Evolutionary conservation across 2,113 vertebrate genomes (phyloP).

Genomic region (Oxyura jamaicensis): DNA sequence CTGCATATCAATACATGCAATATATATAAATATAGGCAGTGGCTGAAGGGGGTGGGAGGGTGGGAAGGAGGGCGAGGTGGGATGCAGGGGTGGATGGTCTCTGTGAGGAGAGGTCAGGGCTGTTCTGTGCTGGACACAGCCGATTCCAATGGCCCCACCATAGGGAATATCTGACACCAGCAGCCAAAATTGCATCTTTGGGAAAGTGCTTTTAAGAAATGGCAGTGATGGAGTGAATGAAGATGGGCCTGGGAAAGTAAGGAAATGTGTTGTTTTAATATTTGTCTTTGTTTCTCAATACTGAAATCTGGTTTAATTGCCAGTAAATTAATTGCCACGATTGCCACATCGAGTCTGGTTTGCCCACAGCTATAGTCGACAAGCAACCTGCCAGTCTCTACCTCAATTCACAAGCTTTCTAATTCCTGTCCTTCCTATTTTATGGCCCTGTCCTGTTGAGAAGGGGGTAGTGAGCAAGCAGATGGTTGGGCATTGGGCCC

Average conservation of each 20-base stretch:
- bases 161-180: not conserved
- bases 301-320: not conserved
- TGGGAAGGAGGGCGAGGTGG: too few species aligned
- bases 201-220: not conserved
- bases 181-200: rapidly evolving
- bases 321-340: not conserved
- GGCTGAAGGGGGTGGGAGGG: too few species aligned
- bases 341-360: not conserved
- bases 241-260: not conserved
- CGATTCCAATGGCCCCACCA: rapidly evolving
- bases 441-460: not conserved
- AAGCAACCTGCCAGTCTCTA: not conserved
- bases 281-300: not conserved
- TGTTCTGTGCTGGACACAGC: not conserved
- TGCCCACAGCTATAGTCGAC: not conserved
- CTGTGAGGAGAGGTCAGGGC: too few species aligned
- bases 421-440: not conserved
- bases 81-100: not conserved
- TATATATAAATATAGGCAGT: too few species aligned
- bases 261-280: not conserved
- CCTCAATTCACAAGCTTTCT: not conserved
- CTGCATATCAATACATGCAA: too few species aligned
- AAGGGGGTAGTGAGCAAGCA: not conserved
- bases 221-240: not conserved
- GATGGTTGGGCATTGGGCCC: not conserved